These are phyloP conservation scores for Scaptomyza graminum DNA, from an alignment of 1,140 invertebrate genomes.

Conservation along the genomic window DNA sequence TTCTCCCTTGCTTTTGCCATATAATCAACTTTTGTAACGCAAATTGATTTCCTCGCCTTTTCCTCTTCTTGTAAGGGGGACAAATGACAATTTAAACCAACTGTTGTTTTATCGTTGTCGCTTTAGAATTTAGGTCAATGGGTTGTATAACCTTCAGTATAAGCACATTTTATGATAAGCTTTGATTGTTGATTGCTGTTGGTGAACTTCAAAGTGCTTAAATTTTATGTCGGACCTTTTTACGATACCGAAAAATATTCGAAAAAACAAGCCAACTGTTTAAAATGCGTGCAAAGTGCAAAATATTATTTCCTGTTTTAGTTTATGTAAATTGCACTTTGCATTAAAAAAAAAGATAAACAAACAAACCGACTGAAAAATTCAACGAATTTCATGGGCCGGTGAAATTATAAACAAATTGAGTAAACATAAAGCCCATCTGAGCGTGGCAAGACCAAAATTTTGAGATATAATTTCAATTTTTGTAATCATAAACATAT, in stretches of 20 bases:
- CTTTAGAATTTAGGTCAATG: slow-evolving; percentile 44
- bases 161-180: slow-evolving; percentile 44
- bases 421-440: slow-evolving; percentile 37
- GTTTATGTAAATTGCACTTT: slow-evolving; percentile 58
- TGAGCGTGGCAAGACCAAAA: slow-evolving; percentile 22
- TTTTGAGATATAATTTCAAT: slow-evolving; percentile 22
- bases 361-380: slow-evolving; percentile 14
- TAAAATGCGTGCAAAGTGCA: slow-evolving; percentile 21
- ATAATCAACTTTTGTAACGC: slow-evolving; percentile 18
- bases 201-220: slow-evolving; percentile 20
- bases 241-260: not conserved
- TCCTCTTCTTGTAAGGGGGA: not conserved
- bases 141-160: slow-evolving; percentile 53
- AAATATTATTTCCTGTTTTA: slow-evolving; percentile 14
- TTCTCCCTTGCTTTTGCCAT: slow-evolving; percentile 2
- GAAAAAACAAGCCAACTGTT: too few species aligned
- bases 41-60: slow-evolving; percentile 14
- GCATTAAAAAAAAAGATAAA: slow-evolving; percentile 42
- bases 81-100: slow-evolving; percentile 6
- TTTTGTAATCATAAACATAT: slow-evolving; percentile 6
- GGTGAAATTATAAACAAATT: slow-evolving; percentile 27
- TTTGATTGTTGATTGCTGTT: slow-evolving; percentile 24
- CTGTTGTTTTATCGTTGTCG: not conserved
- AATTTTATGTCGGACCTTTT: not conserved
- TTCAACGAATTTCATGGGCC: slow-evolving; percentile 33